Evolutionary conservation across 2,888 invertebrate species (phyloP).

Genomic region (Diaprepes abbreviatus): DNA sequence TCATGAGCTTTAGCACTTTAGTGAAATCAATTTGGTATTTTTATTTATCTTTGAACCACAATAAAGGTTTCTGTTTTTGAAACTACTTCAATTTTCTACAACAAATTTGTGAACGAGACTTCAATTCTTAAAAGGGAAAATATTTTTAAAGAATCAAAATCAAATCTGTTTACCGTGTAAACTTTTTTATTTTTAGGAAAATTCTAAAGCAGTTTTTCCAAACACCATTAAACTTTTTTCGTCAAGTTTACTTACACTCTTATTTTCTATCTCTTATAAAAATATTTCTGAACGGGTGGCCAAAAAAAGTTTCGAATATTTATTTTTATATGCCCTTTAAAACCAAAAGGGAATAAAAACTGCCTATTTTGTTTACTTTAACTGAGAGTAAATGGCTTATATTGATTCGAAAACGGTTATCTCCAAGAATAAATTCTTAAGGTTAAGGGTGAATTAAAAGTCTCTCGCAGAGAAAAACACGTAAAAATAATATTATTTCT

Average conservation of each 20-base stretch:
- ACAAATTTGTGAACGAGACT: too few species aligned
- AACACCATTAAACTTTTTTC: slow-evolving; percentile 45
- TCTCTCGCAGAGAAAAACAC: slow-evolving; percentile 9
- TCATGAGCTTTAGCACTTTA: too few species aligned
- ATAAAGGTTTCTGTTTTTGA: too few species aligned
- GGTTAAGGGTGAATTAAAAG: slow-evolving; percentile 43
- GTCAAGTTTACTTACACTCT: slow-evolving; percentile 32
- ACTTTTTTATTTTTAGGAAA: slow-evolving; percentile 30
- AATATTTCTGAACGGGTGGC: slow-evolving; percentile 35
- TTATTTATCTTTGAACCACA: too few species aligned
- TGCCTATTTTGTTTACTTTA: slow-evolving; percentile 41
- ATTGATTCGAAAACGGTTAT: slow-evolving; percentile 44
- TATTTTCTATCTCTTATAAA: slow-evolving; percentile 32
- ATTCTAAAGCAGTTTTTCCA: slow-evolving; percentile 34
- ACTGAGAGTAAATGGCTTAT: slow-evolving; percentile 37
- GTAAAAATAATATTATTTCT: not conserved
- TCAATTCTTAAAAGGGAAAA: too few species aligned
- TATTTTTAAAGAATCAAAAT: slow-evolving; percentile 31
- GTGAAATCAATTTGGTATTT: too few species aligned
- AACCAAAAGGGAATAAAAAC: slow-evolving; percentile 46
- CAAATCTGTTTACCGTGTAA: slow-evolving; percentile 33
- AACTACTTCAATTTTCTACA: too few species aligned
- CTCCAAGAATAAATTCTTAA: slow-evolving; percentile 39
- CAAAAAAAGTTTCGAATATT: slow-evolving; percentile 43
- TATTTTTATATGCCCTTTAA: slow-evolving; percentile 49